These are phyloP conservation scores for Oenanthe oenanthe DNA, from an alignment of 2,113 vertebrate species.

Conservation along the genomic window DNA sequence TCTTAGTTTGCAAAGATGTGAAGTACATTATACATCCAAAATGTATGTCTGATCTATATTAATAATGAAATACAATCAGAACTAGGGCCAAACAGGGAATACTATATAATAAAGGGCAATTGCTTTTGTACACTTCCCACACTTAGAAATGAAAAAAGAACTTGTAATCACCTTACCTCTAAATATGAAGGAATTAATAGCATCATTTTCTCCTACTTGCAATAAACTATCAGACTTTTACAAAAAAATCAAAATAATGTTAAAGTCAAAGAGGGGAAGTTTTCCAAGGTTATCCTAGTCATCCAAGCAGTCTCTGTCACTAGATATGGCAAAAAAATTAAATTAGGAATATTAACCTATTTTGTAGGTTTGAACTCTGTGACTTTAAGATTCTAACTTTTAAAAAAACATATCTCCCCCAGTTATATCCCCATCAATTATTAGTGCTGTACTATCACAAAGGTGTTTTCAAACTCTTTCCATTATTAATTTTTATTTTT, in stretches of 20 bases:
- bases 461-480: not conserved
- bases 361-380: not conserved
- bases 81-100: not conserved
- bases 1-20: not conserved
- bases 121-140: not conserved
- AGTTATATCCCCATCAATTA: not conserved
- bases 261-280: not conserved
- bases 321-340: not conserved
- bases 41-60: not conserved
- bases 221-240: not conserved
- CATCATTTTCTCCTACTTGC: not conserved
- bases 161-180: not conserved
- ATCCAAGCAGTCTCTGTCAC: not conserved
- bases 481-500: not conserved
- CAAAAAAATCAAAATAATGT: not conserved
- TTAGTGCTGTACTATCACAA: not conserved
- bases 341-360: not conserved
- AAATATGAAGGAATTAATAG: not conserved
- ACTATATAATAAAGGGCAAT: not conserved
- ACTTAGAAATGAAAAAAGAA: not conserved
- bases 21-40: not conserved
- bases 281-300: not conserved
- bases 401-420: rapidly evolving
- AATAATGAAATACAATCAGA: not conserved
- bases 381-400: not conserved